Conservation (phyloP, 2,797 vertebrate species). For the Aldrovandia affinis region DNA sequence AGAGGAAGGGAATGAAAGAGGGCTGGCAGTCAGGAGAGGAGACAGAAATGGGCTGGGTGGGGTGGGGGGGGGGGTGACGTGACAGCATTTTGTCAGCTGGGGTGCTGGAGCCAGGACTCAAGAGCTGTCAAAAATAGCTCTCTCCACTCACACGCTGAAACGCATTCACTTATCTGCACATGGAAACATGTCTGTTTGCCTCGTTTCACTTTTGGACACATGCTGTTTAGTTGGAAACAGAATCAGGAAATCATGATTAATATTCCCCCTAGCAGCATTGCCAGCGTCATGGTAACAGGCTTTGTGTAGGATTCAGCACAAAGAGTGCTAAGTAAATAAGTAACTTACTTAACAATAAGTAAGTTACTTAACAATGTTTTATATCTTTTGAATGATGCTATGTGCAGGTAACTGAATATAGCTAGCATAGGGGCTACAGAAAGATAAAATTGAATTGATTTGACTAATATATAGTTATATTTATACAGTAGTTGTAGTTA, state of each 20-base stretch:
- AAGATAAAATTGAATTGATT: too few species aligned
- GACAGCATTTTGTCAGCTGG: not conserved
- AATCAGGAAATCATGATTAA: too few species aligned
- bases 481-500: not conserved
- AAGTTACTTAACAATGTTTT: too few species aligned
- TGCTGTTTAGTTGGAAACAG: not conserved
- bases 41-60: not conserved
- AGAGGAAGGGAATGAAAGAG: not conserved
- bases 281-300: not conserved
- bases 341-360: too few species aligned
- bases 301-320: not conserved
- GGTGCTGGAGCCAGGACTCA: not conserved
- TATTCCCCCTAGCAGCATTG: not conserved
- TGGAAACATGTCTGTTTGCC: not conserved
- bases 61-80: not conserved
- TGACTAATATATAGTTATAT: not conserved
- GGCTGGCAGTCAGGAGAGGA: not conserved
- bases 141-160: not conserved
- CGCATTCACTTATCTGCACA: not conserved
- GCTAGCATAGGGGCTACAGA: too few species aligned
- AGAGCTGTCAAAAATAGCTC: constrained; percentile 17
- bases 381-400: too few species aligned
- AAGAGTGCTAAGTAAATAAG: too few species aligned
- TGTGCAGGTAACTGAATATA: too few species aligned
- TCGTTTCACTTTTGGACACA: not conserved